phyloP scores from a whole-genome alignment of 2,797 vertebrate species.

The Pseudotriccus pelzelni region DNA sequence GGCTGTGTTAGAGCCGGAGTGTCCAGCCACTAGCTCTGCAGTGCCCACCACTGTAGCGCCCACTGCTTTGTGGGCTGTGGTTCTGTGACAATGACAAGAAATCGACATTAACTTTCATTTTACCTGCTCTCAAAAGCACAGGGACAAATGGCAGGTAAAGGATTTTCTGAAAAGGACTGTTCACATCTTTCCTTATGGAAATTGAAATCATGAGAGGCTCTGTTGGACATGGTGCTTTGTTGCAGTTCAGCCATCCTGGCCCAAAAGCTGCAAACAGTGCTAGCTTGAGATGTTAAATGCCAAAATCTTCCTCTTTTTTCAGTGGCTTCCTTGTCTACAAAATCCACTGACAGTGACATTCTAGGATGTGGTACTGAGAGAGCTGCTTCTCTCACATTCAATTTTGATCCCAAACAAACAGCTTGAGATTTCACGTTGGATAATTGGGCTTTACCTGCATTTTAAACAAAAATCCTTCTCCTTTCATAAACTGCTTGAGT shows the following conservation, averaged over 20 bases:
- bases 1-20: background rate
- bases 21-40: background rate
- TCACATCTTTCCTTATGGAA: background rate
- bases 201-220: background rate
- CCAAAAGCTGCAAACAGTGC: background rate
- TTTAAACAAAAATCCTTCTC: slow-evolving; percentile 54
- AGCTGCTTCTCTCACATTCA: background rate
- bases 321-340: background rate
- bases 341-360: background rate
- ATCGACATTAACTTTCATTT: background rate
- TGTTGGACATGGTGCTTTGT: background rate
- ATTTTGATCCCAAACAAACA: slow-evolving; percentile 45
- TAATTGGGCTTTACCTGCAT: slow-evolving; percentile 49
- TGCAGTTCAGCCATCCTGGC: background rate
- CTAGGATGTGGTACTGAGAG: background rate
- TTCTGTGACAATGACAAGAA: background rate
- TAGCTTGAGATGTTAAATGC: background rate
- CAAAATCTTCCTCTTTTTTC: background rate
- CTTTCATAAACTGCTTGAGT: slow-evolving; percentile 57
- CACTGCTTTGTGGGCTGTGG: background rate
- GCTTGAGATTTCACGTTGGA: slow-evolving; percentile 1
- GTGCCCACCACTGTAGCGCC: background rate
- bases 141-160: background rate
- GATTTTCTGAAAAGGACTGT: background rate
- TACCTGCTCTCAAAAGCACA: background rate